phyloP scores from a whole-genome alignment of 2,888 invertebrate genomes.

The Nomada fucata region DNA sequence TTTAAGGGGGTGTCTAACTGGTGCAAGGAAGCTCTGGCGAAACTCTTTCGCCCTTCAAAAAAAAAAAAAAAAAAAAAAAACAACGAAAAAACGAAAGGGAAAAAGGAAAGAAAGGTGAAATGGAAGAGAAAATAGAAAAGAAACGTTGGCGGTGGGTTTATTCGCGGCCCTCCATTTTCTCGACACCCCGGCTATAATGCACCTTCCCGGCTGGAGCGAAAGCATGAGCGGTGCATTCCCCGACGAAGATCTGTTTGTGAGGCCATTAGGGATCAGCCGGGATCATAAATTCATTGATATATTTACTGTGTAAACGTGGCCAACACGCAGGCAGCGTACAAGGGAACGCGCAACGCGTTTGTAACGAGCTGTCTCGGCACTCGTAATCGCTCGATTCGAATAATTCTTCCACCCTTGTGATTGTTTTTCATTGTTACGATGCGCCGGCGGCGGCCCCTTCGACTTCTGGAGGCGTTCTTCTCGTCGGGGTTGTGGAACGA shows the following conservation, averaged over 20 bases:
- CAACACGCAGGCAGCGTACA: slow-evolving; percentile 34
- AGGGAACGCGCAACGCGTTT: slow-evolving; percentile 27
- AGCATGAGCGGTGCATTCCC: slow-evolving; percentile 72
- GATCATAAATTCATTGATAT: slow-evolving; percentile 83
- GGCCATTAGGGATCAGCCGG: slow-evolving; percentile 81
- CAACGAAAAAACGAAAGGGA: too few species aligned
- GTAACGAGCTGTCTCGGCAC: slow-evolving; percentile 40
- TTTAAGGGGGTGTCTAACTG: slow-evolving; percentile 12
- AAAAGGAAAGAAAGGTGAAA: too few species aligned
- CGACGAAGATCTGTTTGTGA: slow-evolving; percentile 81
- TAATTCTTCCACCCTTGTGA: slow-evolving; percentile 39
- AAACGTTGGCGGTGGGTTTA: slow-evolving; percentile 35
- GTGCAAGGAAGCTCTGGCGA: slow-evolving; percentile 9
- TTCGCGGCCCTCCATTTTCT: slow-evolving; percentile 56
- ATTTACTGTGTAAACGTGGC: slow-evolving; percentile 81
- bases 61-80: too few species aligned
- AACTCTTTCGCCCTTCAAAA: too few species aligned
- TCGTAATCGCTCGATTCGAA: slow-evolving; percentile 46
- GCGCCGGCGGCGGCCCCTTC: slow-evolving; percentile 36
- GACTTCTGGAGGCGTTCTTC: background rate
- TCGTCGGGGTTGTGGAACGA: too few species aligned
- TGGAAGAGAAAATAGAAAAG: background rate
- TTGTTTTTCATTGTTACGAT: slow-evolving; percentile 35
- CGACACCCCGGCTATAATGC: slow-evolving; percentile 52
- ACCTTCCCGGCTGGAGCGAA: slow-evolving; percentile 53